These are phyloP conservation scores for Engystomops pustulosus DNA, from an alignment of 2,113 vertebrate genomes.

Conservation along the genomic window DNA sequence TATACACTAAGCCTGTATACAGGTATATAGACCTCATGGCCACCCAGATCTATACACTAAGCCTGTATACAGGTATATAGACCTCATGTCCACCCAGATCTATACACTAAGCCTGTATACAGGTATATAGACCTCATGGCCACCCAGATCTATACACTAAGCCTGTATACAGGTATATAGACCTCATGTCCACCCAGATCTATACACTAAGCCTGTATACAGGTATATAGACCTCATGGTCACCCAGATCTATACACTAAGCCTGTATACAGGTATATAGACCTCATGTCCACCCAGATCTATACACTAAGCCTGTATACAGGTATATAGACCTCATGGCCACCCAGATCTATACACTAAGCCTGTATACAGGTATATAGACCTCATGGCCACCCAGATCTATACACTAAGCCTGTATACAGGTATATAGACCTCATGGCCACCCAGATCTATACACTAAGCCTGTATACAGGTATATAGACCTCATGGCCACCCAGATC, in stretches of 20 bases:
- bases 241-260: slow-evolving; percentile 68
- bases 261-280: no score
- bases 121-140: slow-evolving; percentile 68
- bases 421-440: slow-evolving; percentile 68
- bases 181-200: slow-evolving; percentile 54
- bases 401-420: no score
- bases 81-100: slow-evolving; percentile 54
- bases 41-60: slow-evolving; percentile 68
- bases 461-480: no score
- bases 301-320: no score
- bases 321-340: slow-evolving; percentile 68
- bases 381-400: slow-evolving; percentile 54
- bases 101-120: no score
- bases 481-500: slow-evolving; percentile 54
- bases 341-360: slow-evolving; percentile 68
- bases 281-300: slow-evolving; percentile 54
- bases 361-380: no score
- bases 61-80: no score
- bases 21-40: slow-evolving; percentile 64
- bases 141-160: slow-evolving; percentile 68
- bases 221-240: slow-evolving; percentile 68
- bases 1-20: neutral
- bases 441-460: slow-evolving; percentile 68
- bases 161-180: no score
- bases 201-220: no score